Evolutionary conservation across 2,888 invertebrate species (phyloP), one percentile per base, ranked within the genome.

Genomic region (Teinopalpus imperialis): DNA sequence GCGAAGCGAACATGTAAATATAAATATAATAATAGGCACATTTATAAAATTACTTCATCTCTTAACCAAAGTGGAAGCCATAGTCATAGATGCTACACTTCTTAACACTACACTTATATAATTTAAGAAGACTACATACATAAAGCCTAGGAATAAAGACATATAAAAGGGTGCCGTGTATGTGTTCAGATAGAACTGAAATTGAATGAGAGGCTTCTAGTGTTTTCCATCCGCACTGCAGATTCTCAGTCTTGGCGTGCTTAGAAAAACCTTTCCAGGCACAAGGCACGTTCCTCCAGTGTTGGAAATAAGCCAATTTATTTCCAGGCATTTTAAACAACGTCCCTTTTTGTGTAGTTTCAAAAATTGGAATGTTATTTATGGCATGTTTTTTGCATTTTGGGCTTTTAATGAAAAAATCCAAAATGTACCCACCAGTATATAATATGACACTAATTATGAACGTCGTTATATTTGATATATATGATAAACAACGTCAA

Each of bases 281-380:
- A 3, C 18, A 10, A 21, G 4, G 27, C 29, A 35, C 35, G 35
- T 43, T 23, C 21, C 36, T 16, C n/a, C 31, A 26, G 9, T 16
- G 7, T 41, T 44, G 44, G 39, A 45, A 34, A 14, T 27, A 32
- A 27, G 45, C 45, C 40, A 34, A 40, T 39, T 36, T 37, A 36
- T 8, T 24, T 6, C 6, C 21, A 16, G 7, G 24, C 9, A 7
- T 23, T 41, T 18, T 24, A 3, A 12, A 31, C 10, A 6, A 12
- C 8, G 3, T 29, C 13, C 26, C 10, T 20, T 30, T 12, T 18
- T 18, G 10, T 13, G 2, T 23, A 14, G 3, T 35, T 13, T 21
- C 20, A 21, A 29, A 16, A 20, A 12, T 32, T 2, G 2, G 16
- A 16, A 16, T 16, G 2, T 16, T n/a, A n/a, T n/a, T n/a, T n/a